phyloP scores from a whole-genome alignment of 2,888 invertebrate genomes.

The Agrochola circellaris region DNA sequence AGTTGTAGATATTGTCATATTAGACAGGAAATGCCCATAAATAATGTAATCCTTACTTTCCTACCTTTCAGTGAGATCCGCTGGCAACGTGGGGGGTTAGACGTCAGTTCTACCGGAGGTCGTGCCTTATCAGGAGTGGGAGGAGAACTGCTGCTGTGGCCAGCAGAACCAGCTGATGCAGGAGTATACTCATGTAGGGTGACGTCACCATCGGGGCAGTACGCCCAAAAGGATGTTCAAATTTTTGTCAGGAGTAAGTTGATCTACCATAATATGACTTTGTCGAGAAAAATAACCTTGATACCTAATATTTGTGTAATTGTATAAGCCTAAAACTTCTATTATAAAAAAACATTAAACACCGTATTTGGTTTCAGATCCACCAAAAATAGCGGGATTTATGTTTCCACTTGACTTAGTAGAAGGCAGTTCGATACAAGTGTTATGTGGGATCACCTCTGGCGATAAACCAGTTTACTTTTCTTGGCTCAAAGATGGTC shows the following conservation, averaged over 20 bases:
- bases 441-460: conserved; percentile 94
- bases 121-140: conserved; percentile 77
- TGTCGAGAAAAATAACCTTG: not conserved
- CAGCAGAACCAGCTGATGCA: conserved; percentile 92
- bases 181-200: conserved; percentile 95
- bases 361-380: conserved; percentile 87
- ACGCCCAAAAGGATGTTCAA: conserved; percentile 94
- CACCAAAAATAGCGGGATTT: conserved; percentile 96
- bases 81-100: conserved; percentile 85
- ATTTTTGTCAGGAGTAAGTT: conserved; percentile 93
- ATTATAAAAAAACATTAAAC: not conserved
- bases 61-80: conserved; percentile 80
- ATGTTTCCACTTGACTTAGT: conserved; percentile 95
- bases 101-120: conserved; percentile 75
- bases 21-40: not conserved
- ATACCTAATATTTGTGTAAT: not conserved
- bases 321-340: not conserved
- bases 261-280: not conserved
- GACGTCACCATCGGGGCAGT: conserved; percentile 93
- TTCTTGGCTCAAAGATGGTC: conserved; percentile 93
- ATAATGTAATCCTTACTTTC: not conserved
- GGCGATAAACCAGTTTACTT: conserved; percentile 94
- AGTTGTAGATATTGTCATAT: conserved; percentile 7
- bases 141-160: conserved; percentile 88
- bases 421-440: conserved; percentile 95